Percentiles rank a stretch among this genome's conserved stretches.
These are phyloP conservation scores for Ctenosaura bakeri DNA, from an alignment of 2,797 vertebrate genomes.

Conservation along the genomic window DNA sequence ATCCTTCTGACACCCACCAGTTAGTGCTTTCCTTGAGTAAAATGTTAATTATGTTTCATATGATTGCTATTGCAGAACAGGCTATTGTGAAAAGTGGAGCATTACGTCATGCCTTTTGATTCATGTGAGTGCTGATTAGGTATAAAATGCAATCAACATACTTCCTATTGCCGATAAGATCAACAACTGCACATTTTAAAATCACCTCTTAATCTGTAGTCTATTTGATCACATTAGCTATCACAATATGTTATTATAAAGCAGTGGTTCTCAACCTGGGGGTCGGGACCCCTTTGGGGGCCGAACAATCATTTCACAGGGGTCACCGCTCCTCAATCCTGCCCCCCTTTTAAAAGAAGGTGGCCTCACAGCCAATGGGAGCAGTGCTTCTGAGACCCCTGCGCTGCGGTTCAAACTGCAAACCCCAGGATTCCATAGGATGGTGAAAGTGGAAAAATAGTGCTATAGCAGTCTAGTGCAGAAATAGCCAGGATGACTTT, in stretches of 20 bases:
- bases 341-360: no score
- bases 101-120: slow-evolving; percentile 37
- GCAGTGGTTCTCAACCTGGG: no score
- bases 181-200: slow-evolving; percentile 53
- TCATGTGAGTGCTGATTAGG: slow-evolving; percentile 71
- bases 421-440: no score
- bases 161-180: slow-evolving; percentile 62
- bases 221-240: slow-evolving; percentile 43
- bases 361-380: no score
- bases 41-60: slow-evolving; percentile 53
- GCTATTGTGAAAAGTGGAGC: slow-evolving; percentile 55
- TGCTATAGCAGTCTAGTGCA: no score
- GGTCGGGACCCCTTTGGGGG: no score
- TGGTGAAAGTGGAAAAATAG: no score
- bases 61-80: slow-evolving; percentile 51
- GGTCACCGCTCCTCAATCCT: no score
- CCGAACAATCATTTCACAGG: no score
- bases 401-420: no score
- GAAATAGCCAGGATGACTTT: no score
- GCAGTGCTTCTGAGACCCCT: no score
- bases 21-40: slow-evolving; percentile 29
- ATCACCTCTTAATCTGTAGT: slow-evolving; percentile 11
- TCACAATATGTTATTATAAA: not conserved
- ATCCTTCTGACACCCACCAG: not conserved
- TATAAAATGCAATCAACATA: slow-evolving; percentile 38